Conservation (phyloP, 2,888 invertebrate species). For the Athetis lepigone region DNA sequence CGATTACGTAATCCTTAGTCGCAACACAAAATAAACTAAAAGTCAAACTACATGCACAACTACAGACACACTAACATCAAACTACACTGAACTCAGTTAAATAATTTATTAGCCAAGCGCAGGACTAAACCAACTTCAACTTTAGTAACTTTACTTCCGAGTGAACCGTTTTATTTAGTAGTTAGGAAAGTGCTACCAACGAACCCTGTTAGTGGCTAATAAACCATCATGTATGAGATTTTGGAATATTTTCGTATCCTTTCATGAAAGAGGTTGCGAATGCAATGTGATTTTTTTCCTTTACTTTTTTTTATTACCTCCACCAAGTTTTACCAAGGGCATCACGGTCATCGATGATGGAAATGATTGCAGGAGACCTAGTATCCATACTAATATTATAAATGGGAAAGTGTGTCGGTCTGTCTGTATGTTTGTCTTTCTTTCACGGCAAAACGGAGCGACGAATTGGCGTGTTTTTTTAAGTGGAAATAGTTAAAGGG, state of each 20-base stretch:
- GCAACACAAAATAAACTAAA: not conserved
- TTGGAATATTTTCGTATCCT: not conserved
- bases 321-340: too few species aligned
- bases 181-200: constrained; percentile 36
- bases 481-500: too few species aligned
- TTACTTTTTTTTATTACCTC: too few species aligned
- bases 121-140: constrained; percentile 37
- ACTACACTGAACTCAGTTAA: constrained; percentile 42
- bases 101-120: constrained; percentile 57
- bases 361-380: too few species aligned
- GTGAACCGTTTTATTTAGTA: constrained; percentile 45
- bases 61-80: constrained; percentile 20
- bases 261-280: too few species aligned
- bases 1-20: not conserved
- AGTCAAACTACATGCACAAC: constrained; percentile 4
- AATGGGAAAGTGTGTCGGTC: too few species aligned
- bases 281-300: too few species aligned
- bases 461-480: too few species aligned
- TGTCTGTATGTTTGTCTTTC: too few species aligned
- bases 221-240: constrained; percentile 10
- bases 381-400: too few species aligned
- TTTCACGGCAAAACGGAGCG: too few species aligned
- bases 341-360: too few species aligned
- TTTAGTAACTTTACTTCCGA: constrained; percentile 32
- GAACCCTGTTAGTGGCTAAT: constrained; percentile 19